Percentiles rank a stretch among this genome's conserved stretches.
These are phyloP conservation scores for Gastrophysa polygoni DNA, from an alignment of 2,888 invertebrate species.

Conservation along the genomic window DNA sequence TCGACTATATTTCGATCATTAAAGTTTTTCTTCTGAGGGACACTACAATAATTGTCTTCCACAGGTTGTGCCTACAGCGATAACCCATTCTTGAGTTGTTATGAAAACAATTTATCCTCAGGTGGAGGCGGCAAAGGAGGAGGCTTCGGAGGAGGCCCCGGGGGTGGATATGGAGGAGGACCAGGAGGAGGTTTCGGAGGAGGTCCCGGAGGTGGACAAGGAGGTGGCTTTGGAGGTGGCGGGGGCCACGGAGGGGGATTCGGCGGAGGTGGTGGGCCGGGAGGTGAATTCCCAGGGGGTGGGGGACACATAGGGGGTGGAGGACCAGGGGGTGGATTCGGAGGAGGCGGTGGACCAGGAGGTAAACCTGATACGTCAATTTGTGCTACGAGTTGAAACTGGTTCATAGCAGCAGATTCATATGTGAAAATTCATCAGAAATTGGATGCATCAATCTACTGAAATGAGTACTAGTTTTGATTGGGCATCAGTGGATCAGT, in stretches of 20 bases:
- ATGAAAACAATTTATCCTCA: conserved; percentile 27
- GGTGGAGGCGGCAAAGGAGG: conserved; percentile 22
- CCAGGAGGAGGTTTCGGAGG: conserved; percentile 22
- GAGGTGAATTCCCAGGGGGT: conserved; percentile 18
- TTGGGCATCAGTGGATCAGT: too few relatives aligned
- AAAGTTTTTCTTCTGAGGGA: too few relatives aligned
- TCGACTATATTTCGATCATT: too few relatives aligned
- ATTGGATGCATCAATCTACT: too few relatives aligned
- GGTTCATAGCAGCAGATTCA: too few relatives aligned
- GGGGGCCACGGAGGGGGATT: conserved; percentile 6
- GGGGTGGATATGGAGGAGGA: too few relatives aligned
- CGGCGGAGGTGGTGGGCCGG: conserved; percentile 18
- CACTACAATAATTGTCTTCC: background rate
- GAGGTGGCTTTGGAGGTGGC: conserved; percentile 22
- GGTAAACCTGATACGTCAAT: too few relatives aligned
- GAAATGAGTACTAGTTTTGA: too few relatives aligned
- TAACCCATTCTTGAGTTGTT: conserved; percentile 33
- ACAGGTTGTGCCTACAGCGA: conserved; percentile 27
- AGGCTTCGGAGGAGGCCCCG: conserved; percentile 18
- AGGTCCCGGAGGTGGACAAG: conserved; percentile 29
- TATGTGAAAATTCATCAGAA: too few relatives aligned
- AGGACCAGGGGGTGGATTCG: conserved; percentile 16
- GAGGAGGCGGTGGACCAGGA: background rate
- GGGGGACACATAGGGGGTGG: conserved; percentile 24
- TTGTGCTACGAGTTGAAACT: too few relatives aligned